These are phyloP conservation scores for Malurus splendens DNA, from an alignment of 2,797 vertebrate genomes.

Conservation along the genomic window DNA sequence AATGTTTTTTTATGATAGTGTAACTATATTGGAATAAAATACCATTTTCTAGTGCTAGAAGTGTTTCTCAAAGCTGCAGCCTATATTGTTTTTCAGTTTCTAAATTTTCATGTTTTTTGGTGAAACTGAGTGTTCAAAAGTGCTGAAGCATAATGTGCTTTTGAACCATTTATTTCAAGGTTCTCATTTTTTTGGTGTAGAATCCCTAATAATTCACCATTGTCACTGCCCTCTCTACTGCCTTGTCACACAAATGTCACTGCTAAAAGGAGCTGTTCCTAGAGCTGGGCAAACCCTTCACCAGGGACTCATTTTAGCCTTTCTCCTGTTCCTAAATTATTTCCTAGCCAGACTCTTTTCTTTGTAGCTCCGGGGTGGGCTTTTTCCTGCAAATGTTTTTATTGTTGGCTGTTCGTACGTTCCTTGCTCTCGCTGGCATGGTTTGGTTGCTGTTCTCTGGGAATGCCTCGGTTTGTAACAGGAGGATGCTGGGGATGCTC, in stretches of 20 bases:
- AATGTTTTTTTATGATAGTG: background rate
- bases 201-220: no score
- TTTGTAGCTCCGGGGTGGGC: background rate
- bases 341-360: background rate
- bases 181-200: background rate
- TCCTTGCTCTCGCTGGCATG: background rate
- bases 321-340: background rate
- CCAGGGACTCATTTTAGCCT: background rate
- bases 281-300: background rate
- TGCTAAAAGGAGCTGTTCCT: background rate
- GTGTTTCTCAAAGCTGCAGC: background rate
- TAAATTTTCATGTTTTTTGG: background rate
- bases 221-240: background rate
- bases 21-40: background rate
- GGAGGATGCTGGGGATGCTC: background rate
- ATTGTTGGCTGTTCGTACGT: background rate
- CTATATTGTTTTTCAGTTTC: background rate
- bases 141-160: background rate
- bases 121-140: background rate
- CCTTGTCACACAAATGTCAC: background rate
- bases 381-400: background rate
- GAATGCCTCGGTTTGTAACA: background rate
- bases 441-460: background rate
- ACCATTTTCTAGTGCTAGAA: background rate
- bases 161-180: background rate